phyloP scores from a whole-genome alignment of 1,140 invertebrate genomes.

The Nomia melanderi region DNA sequence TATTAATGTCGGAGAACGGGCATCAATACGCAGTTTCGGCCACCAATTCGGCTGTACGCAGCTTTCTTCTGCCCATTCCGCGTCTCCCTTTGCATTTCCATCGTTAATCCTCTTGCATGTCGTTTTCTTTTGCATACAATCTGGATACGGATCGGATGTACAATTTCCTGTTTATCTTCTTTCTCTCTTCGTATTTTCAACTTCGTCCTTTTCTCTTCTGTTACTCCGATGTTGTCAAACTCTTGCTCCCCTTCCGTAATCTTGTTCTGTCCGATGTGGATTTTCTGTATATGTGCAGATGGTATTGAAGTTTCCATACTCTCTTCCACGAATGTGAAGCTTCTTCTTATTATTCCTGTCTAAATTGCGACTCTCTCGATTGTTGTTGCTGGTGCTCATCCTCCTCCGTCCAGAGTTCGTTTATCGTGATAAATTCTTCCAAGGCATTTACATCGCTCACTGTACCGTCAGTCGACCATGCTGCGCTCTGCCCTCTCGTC shows the following conservation, averaged over 20 bases:
- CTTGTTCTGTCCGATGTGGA: background rate
- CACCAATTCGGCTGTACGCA: slow-evolving; percentile 46
- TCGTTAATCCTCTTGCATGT: slow-evolving; percentile 5
- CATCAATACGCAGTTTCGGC: slow-evolving; percentile 76
- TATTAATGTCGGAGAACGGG: slow-evolving; percentile 79
- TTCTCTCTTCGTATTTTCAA: slow-evolving; percentile 32
- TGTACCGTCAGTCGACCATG: slow-evolving; percentile 77
- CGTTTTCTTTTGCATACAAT: slow-evolving; percentile 11
- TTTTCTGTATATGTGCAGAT: too few relatives aligned
- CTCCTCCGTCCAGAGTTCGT: slow-evolving; percentile 55
- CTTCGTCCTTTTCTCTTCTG: slow-evolving; percentile 32
- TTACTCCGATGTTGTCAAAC: too few relatives aligned
- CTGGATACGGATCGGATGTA: slow-evolving; percentile 50
- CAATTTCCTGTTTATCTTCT: slow-evolving; percentile 28
- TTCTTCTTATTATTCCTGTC: background rate
- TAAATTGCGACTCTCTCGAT: slow-evolving; percentile 38
- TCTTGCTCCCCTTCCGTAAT: slow-evolving; percentile 30
- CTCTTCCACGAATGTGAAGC: background rate
- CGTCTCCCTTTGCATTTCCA: slow-evolving; percentile 14
- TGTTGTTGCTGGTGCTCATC: slow-evolving; percentile 39
- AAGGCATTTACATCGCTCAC: slow-evolving; percentile 64
- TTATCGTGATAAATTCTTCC: slow-evolving; percentile 46
- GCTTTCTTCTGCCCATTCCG: slow-evolving; percentile 17
- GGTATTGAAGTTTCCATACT: too few relatives aligned
- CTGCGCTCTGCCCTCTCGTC: slow-evolving; percentile 79